These are phyloP conservation scores for Synanthedon vespiformis DNA, from an alignment of 2,888 invertebrate species.

Conservation along the genomic window DNA sequence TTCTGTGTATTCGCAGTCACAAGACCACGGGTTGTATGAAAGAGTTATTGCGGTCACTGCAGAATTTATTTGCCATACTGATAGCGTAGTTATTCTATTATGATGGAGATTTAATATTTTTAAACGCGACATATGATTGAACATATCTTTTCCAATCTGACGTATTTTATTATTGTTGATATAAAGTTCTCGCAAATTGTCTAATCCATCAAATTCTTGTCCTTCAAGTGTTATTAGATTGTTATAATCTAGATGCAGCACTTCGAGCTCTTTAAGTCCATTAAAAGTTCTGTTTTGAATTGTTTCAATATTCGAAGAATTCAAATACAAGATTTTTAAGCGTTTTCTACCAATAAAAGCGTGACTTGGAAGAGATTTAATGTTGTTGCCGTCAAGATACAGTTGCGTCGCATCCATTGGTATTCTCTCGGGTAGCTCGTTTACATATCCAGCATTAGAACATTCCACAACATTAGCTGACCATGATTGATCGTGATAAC, in stretches of 20 bases:
- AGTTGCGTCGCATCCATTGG: conserved; percentile 93
- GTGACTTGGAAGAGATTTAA: conserved; percentile 81
- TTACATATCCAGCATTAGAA: conserved; percentile 76
- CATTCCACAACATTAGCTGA: conserved; percentile 89
- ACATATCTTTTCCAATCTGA: conserved; percentile 78
- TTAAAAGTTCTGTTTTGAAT: conserved; percentile 88
- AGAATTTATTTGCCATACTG: conserved; percentile 79
- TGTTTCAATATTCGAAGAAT: conserved; percentile 81
- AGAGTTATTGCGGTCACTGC: conserved; percentile 75
- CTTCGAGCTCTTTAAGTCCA: conserved; percentile 81
- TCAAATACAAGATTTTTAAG: conserved; percentile 80
- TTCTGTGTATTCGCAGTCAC: conserved; percentile 84
- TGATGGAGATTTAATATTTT: conserved; percentile 77
- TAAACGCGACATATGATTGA: conserved; percentile 74
- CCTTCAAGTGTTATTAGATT: conserved; percentile 77
- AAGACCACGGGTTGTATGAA: conserved; percentile 83
- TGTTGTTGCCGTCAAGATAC: conserved; percentile 86
- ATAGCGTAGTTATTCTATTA: conserved; percentile 76
- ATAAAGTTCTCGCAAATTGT: conserved; percentile 77
- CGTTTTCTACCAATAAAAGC: conserved; percentile 88
- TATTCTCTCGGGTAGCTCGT: conserved; percentile 81
- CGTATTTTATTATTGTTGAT: conserved; percentile 81
- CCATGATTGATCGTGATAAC: conserved; percentile 91
- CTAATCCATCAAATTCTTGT: conserved; percentile 84
- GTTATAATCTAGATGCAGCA: conserved; percentile 82